A percentile compares a stretch with the other conserved stretches of the same genome.
phyloP scores from a whole-genome alignment of 2,113 vertebrate species.

The Embiotoca jacksoni region DNA sequence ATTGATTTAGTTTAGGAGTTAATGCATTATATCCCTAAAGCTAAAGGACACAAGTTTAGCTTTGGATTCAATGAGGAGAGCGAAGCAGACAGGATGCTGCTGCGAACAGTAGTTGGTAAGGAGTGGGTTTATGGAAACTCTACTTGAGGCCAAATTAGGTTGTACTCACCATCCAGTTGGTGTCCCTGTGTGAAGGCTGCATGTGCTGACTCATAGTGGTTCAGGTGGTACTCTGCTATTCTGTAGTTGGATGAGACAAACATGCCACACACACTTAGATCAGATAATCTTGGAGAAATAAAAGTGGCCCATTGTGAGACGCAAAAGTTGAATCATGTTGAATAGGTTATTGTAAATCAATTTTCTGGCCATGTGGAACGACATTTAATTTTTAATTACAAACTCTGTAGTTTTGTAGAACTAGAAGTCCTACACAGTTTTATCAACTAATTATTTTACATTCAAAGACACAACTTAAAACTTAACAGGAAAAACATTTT shows the following conservation, averaged over 20 bases:
- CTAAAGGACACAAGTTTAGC: background rate
- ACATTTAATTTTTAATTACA: background rate
- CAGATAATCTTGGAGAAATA: constrained; percentile 3
- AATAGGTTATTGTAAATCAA: background rate
- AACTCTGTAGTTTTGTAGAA: background rate
- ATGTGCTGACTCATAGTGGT: constrained; percentile 88
- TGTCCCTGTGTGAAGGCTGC: constrained; percentile 91
- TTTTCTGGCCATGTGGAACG: background rate
- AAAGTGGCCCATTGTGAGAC: constrained; percentile 1
- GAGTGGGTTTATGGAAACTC: constrained; percentile 30
- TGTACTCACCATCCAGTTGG: constrained; percentile 90
- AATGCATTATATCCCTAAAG: constrained; percentile 1
- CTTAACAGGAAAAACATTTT: too few relatives aligned
- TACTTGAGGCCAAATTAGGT: constrained; percentile 16
- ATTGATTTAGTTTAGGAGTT: background rate
- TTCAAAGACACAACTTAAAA: too few relatives aligned
- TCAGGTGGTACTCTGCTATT: constrained; percentile 94
- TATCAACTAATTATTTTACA: too few relatives aligned
- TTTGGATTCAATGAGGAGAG: constrained; percentile 15
- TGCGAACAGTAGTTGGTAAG: constrained; percentile 27
- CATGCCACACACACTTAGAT: constrained; percentile 22
- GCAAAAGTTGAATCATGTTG: constrained; percentile 9
- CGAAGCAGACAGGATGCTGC: constrained; percentile 44
- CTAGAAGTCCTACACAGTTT: background rate
- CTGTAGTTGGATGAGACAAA: constrained; percentile 75